These are phyloP conservation scores for Furcula furcula DNA, from an alignment of 2,888 invertebrate genomes.

Conservation along the genomic window DNA sequence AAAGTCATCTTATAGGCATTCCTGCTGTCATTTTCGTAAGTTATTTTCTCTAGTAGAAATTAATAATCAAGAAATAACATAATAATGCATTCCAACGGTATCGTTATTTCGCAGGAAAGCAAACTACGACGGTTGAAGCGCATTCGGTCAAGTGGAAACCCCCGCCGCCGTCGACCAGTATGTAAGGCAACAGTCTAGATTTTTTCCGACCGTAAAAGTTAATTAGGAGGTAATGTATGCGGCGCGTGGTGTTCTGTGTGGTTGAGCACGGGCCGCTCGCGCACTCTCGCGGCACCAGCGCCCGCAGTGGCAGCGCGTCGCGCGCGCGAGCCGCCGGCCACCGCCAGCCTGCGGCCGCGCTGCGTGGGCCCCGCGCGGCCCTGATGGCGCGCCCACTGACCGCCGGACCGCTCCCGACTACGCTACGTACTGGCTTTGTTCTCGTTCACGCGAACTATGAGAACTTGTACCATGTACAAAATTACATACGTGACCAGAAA, in stretches of 20 bases:
- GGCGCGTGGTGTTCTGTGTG: slow-evolving; percentile 57
- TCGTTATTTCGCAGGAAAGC: slow-evolving; percentile 1
- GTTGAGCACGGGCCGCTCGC: slow-evolving; percentile 39
- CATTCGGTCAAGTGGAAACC: slow-evolving; percentile 56
- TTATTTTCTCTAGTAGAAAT: no score
- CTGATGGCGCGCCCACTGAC: slow-evolving; percentile 14
- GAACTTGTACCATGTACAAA: slow-evolving; percentile 73
- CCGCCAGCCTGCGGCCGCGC: slow-evolving; percentile 6
- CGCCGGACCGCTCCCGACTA: slow-evolving; percentile 18
- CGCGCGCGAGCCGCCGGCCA: slow-evolving; percentile 22
- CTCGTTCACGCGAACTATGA: slow-evolving; percentile 46
- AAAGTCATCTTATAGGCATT: no score
- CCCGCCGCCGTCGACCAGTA: slow-evolving; percentile 47
- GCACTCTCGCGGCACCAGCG: slow-evolving; percentile 12
- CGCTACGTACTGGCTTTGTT: slow-evolving; percentile 16
- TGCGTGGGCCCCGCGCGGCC: slow-evolving; percentile 8
- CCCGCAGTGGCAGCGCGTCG: slow-evolving; percentile 17
- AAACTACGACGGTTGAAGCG: slow-evolving; percentile 28
- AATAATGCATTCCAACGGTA: no score
- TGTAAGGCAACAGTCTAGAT: slow-evolving; percentile 50
- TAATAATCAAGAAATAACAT: no score
- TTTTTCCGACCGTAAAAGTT: slow-evolving; percentile 71
- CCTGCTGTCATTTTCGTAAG: no score
- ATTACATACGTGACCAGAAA: slow-evolving; percentile 72
- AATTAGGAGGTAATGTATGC: slow-evolving; percentile 63